Percentiles rank a stretch among this genome's conserved stretches.
These are phyloP conservation scores for Cyrtodaria siliqua DNA, from an alignment of 2,888 invertebrate genomes.

Conservation along the genomic window DNA sequence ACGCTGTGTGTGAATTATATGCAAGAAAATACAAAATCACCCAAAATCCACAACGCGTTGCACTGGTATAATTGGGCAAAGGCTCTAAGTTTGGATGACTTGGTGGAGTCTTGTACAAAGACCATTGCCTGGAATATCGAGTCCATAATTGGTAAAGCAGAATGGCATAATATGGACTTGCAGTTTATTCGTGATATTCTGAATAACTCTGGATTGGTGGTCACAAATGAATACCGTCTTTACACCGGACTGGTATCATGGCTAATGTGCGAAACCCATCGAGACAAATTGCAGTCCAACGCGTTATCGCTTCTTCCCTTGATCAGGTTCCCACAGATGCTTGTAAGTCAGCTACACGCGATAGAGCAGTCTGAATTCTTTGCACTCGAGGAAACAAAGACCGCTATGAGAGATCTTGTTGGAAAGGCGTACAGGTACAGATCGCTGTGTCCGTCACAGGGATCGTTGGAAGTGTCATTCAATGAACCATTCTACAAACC, in stretches of 20 bases:
- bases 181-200: slow-evolving; percentile 84
- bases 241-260: slow-evolving; percentile 80
- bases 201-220: slow-evolving; percentile 82
- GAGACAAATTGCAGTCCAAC: slow-evolving; percentile 63
- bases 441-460: slow-evolving; percentile 83
- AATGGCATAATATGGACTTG: slow-evolving; percentile 84
- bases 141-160: slow-evolving; percentile 78
- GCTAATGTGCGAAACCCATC: slow-evolving; percentile 76
- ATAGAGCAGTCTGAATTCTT: slow-evolving; percentile 77
- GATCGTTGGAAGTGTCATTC: slow-evolving; percentile 78
- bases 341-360: slow-evolving; percentile 80
- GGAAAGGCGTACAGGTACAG: slow-evolving; percentile 85
- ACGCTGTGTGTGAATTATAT: slow-evolving; percentile 83
- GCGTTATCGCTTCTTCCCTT: slow-evolving; percentile 80
- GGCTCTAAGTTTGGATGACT: slow-evolving; percentile 80
- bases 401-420: slow-evolving; percentile 77
- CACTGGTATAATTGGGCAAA: slow-evolving; percentile 86
- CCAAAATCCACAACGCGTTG: slow-evolving; percentile 83
- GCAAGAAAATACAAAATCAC: slow-evolving; percentile 84
- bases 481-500: slow-evolving; percentile 81
- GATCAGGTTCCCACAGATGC: slow-evolving; percentile 85
- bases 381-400: slow-evolving; percentile 59
- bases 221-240: slow-evolving; percentile 80
- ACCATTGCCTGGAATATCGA: slow-evolving; percentile 86
- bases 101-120: slow-evolving; percentile 82